These are phyloP conservation scores for Lycodopsis pacificus DNA, from an alignment of 2,797 vertebrate genomes.

Conservation along the genomic window DNA sequence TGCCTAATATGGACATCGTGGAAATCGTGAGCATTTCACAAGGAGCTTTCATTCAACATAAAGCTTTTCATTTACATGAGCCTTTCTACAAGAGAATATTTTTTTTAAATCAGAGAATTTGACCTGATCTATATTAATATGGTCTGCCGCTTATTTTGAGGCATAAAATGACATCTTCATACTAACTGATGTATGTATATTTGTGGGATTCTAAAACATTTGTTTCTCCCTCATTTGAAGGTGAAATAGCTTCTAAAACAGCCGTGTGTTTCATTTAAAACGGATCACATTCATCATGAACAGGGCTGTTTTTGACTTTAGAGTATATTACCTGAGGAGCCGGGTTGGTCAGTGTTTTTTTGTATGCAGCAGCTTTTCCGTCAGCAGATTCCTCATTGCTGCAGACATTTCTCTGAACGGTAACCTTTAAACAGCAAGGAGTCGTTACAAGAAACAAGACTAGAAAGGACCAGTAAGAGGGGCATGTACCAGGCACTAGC, in stretches of 20 bases:
- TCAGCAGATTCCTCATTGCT: not conserved
- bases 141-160: not conserved
- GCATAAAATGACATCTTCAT: not conserved
- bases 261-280: not conserved
- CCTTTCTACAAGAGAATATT: too few species aligned
- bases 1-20: not conserved
- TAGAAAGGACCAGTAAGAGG: not conserved
- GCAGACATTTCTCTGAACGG: not conserved
- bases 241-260: constrained; percentile 1
- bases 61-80: not conserved
- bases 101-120: not conserved
- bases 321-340: not conserved
- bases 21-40: not conserved
- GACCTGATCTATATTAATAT: too few species aligned
- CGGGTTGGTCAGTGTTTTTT: not conserved
- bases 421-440: not conserved
- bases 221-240: not conserved
- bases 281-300: not conserved
- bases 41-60: not conserved
- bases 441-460: constrained; percentile 5
- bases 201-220: not conserved
- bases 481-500: constrained; percentile 6
- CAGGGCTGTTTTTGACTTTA: not conserved
- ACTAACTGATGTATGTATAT: not conserved
- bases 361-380: not conserved